Percentiles rank a stretch among this genome's conserved stretches.
phyloP scores from a whole-genome alignment of 2,888 invertebrate genomes.

The Balanococcus diminutus region DNA sequence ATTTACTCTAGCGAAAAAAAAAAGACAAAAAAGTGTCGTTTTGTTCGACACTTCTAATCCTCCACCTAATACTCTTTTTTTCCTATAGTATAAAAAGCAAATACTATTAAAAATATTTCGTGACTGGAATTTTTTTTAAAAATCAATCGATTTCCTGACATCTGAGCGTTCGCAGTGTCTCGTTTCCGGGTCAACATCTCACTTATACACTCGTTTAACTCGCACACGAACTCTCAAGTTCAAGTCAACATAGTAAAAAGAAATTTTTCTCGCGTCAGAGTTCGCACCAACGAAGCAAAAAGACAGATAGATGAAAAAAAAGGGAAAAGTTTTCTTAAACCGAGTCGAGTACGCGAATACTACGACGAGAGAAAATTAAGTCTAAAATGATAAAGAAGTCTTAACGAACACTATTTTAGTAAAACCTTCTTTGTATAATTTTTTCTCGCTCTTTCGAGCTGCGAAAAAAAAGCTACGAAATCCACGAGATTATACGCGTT shows the following conservation, averaged over 20 bases:
- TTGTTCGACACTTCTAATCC: background rate
- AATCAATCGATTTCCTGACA: background rate
- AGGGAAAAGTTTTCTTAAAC: background rate
- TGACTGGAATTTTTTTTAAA: background rate
- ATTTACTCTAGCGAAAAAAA: background rate
- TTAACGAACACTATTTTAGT: background rate
- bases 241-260: too few relatives aligned
- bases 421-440: background rate
- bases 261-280: background rate
- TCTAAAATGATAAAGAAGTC: background rate
- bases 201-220: background rate
- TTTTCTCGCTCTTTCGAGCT: background rate
- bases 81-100: background rate
- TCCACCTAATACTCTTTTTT: too few relatives aligned
- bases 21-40: background rate
- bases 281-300: too few relatives aligned
- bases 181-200: background rate
- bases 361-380: background rate
- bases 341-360: background rate
- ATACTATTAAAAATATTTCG: background rate
- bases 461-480: background rate
- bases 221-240: background rate
- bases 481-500: background rate
- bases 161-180: background rate
- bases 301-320: background rate